phyloP scores from a whole-genome alignment of 2,797 vertebrate genomes.

The Hozukius guyotensis region DNA sequence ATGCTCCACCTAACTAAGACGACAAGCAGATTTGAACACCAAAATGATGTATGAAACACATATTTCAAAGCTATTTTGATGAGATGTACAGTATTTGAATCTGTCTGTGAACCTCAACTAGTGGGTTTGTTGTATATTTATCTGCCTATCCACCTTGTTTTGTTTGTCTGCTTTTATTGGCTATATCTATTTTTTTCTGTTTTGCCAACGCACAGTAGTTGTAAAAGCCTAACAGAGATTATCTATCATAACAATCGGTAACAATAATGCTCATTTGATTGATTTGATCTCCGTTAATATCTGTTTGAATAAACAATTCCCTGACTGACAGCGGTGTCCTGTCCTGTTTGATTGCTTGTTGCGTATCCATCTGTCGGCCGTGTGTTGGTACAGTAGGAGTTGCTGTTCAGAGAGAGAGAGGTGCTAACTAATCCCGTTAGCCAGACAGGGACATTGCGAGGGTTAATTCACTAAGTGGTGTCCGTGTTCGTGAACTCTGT shows the following conservation, averaged over 20 bases:
- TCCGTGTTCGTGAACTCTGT: conserved; percentile 19
- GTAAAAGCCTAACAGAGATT: conserved; percentile 4
- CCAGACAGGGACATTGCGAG: conserved; percentile 10
- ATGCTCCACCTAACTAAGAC: background rate
- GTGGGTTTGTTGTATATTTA: background rate
- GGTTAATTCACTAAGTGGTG: conserved; percentile 52
- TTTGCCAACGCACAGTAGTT: background rate
- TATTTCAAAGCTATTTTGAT: background rate
- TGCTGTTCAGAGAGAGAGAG: conserved; percentile 63
- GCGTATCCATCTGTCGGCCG: background rate
- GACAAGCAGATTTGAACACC: background rate
- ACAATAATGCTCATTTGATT: background rate
- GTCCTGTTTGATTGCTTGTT: background rate
- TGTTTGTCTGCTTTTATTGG: background rate
- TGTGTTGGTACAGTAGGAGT: conserved; percentile 62
- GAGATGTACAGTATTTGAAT: background rate
- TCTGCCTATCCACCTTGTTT: background rate
- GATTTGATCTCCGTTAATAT: background rate
- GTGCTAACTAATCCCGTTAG: conserved; percentile 67
- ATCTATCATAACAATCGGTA: background rate
- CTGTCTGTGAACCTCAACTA: background rate
- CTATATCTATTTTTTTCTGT: background rate
- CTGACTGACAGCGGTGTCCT: background rate
- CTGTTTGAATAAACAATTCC: conserved; percentile 31
- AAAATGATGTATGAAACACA: background rate